Conservation (phyloP, 2,888 invertebrate species). For the Acanthosepion pharaonis region DNA sequence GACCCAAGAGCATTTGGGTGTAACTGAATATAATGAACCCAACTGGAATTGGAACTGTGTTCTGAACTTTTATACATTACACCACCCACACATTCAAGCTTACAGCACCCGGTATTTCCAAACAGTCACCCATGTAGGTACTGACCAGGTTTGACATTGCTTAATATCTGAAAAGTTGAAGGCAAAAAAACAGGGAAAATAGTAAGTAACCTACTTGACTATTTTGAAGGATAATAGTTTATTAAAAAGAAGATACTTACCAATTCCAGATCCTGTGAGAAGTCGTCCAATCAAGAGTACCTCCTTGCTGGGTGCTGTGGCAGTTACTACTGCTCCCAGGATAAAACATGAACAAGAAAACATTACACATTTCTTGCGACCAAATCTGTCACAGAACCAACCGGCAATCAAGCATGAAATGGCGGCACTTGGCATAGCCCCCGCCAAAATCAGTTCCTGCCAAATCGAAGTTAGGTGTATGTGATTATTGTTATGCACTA, state of each 20-base stretch:
- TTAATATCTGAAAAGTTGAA: too few species aligned
- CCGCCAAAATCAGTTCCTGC: constrained; percentile 77
- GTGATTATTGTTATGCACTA: constrained; percentile 67
- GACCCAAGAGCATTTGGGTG: too few species aligned
- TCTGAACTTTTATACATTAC: too few species aligned
- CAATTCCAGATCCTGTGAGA: constrained; percentile 76
- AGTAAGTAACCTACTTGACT: too few species aligned
- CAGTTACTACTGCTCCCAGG: constrained; percentile 76
- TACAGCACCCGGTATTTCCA: too few species aligned
- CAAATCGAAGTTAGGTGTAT: constrained; percentile 74
- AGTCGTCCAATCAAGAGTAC: constrained; percentile 74
- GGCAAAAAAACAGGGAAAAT: too few species aligned
- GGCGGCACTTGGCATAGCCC: constrained; percentile 76
- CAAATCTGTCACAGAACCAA: constrained; percentile 75
- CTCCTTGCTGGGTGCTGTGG: constrained; percentile 67
- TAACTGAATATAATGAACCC: too few species aligned
- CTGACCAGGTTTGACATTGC: too few species aligned
- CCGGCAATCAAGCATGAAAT: constrained; percentile 75
- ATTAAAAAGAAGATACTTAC: constrained; percentile 60
- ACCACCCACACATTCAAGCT: too few species aligned
- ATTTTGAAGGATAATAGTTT: too few species aligned
- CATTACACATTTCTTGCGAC: constrained; percentile 77
- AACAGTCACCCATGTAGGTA: too few species aligned
- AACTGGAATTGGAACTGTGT: too few species aligned
- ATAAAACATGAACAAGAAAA: constrained; percentile 76